Percentiles rank a stretch among this genome's conserved stretches.
Conservation (phyloP, 35 echinoderm and acorn worm species). For the Apostichopus californicus region DNA sequence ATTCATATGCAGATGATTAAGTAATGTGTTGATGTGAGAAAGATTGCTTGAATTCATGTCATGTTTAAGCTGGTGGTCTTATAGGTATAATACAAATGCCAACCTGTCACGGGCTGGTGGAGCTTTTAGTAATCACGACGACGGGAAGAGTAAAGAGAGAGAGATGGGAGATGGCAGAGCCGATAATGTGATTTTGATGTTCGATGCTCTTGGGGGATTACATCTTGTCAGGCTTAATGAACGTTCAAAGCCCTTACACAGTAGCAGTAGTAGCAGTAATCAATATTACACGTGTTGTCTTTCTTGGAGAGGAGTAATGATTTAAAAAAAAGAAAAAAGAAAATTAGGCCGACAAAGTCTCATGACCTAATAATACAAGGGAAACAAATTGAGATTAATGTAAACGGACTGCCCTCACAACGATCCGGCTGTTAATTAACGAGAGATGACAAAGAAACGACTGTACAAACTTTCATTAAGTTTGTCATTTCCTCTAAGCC, state of each 20-base stretch:
- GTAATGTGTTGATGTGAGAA: conserved; percentile 4
- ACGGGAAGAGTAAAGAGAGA: not conserved
- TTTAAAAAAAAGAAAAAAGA: not conserved
- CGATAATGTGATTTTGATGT: not conserved
- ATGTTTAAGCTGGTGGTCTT: conserved; percentile 12
- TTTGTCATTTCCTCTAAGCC: not conserved
- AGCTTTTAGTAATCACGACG: too few species aligned
- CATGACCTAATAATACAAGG: not conserved
- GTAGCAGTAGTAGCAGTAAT: not conserved
- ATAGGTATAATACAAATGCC: not conserved
- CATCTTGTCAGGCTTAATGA: not conserved
- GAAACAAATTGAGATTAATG: not conserved
- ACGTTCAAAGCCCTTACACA: not conserved
- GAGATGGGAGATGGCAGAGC: not conserved
- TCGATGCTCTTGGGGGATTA: not conserved
- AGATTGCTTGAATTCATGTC: conserved; percentile 18
- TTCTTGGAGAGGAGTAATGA: not conserved
- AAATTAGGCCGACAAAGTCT: not conserved
- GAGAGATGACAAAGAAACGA: not conserved
- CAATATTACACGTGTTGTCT: not conserved
- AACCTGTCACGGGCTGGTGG: not conserved
- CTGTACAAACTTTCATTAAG: not conserved
- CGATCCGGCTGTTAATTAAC: not conserved
- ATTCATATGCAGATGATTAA: conserved; percentile 16
- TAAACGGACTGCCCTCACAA: not conserved